A percentile compares a stretch with the other conserved stretches of the same genome.
Evolutionary conservation across 1,140 invertebrate genomes (phyloP).

Genomic region (Brachionus sp.): DNA sequence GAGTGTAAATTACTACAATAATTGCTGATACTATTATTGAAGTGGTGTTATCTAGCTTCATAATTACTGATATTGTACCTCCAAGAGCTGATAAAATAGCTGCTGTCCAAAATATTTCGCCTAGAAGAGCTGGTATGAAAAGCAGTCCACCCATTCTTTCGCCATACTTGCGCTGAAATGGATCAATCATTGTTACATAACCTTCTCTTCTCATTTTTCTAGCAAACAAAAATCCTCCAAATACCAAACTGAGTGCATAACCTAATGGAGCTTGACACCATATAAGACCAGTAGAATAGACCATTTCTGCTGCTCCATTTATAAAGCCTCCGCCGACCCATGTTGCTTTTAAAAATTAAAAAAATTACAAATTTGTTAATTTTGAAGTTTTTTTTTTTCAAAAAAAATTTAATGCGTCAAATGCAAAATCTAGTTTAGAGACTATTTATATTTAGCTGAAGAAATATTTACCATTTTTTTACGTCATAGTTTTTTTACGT

Average conservation of each 20-base stretch:
- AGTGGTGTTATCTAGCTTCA: constrained; percentile 84
- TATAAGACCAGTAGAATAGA: constrained; percentile 81
- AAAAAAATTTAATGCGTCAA: not conserved
- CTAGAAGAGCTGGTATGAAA: constrained; percentile 90
- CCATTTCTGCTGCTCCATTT: constrained; percentile 92
- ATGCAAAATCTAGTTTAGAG: too few species aligned
- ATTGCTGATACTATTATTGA: constrained; percentile 90
- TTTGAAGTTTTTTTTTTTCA: not conserved
- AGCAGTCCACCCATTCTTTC: constrained; percentile 91
- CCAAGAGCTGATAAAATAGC: constrained; percentile 90
- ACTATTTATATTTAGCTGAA: too few species aligned
- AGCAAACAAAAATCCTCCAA: constrained; percentile 94
- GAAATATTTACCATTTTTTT: not conserved
- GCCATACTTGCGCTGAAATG: constrained; percentile 84
- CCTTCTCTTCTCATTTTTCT: constrained; percentile 93
- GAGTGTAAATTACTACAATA: constrained; percentile 93
- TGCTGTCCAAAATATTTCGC: constrained; percentile 95
- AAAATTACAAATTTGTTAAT: not conserved
- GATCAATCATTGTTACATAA: constrained; percentile 98
- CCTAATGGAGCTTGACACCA: constrained; percentile 97
- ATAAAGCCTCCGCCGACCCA: constrained; percentile 99
- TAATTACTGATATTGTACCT: constrained; percentile 89
- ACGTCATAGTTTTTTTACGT: too few species aligned
- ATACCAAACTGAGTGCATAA: constrained; percentile 85
- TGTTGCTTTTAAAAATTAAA: constrained; percentile 67